These are phyloP conservation scores for Cordilura impudica DNA, from an alignment of 2,888 invertebrate species.

Conservation along the genomic window DNA sequence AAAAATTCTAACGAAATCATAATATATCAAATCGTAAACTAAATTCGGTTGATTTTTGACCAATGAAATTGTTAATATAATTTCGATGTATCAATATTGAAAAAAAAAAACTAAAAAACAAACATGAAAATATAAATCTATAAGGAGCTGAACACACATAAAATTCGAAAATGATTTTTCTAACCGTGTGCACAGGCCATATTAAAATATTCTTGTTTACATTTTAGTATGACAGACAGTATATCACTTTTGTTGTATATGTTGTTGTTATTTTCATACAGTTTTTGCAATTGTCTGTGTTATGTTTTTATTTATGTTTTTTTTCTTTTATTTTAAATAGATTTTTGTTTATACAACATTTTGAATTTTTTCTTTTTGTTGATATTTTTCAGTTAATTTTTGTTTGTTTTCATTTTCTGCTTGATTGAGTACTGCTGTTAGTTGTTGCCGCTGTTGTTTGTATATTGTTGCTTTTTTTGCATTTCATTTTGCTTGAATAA, in stretches of 20 bases:
- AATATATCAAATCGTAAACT: too few relatives aligned
- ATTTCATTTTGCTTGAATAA: slow-evolving; percentile 57
- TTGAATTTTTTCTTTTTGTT: neutral
- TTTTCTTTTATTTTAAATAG: slow-evolving; percentile 28
- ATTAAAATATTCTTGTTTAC: neutral
- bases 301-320: neutral
- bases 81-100: too few relatives aligned
- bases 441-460: slow-evolving; percentile 49
- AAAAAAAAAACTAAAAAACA: too few relatives aligned
- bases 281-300: slow-evolving; percentile 47
- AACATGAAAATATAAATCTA: too few relatives aligned
- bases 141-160: too few relatives aligned
- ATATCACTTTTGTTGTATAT: slow-evolving; percentile 4
- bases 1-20: too few relatives aligned
- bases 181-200: neutral
- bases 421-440: slow-evolving; percentile 63
- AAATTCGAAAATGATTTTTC: too few relatives aligned
- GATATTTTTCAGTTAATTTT: slow-evolving; percentile 49
- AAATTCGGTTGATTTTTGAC: too few relatives aligned
- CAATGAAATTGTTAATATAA: too few relatives aligned
- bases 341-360: slow-evolving; percentile 43
- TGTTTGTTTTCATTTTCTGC: slow-evolving; percentile 65
- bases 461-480: slow-evolving; percentile 32
- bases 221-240: slow-evolving; percentile 38
- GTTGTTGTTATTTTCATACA: slow-evolving; percentile 15